Evolutionary conservation across 2,888 invertebrate genomes (phyloP).

Genomic region (Alsophila aescularia): DNA sequence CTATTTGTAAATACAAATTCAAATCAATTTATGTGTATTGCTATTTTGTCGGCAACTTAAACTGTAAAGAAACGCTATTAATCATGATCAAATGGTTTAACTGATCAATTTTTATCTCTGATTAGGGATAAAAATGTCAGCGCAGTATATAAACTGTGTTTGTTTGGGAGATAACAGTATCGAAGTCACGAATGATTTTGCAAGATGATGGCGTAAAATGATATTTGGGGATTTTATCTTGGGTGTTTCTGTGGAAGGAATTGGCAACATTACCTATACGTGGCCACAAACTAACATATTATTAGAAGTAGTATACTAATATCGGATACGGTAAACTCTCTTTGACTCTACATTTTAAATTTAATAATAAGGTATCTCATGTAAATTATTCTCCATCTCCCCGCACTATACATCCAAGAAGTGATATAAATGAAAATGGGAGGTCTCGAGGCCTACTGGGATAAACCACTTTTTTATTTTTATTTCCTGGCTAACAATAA

Average conservation of each 20-base stretch:
- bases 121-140: conserved; percentile 36
- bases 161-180: conserved; percentile 36
- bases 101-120: conserved; percentile 28
- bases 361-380: too few relatives aligned
- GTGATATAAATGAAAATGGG: too few relatives aligned
- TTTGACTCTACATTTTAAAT: too few relatives aligned
- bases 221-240: conserved; percentile 20
- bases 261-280: not conserved
- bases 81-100: conserved; percentile 14
- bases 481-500: too few relatives aligned
- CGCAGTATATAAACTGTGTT: conserved; percentile 19
- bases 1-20: too few relatives aligned
- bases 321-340: too few relatives aligned
- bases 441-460: too few relatives aligned
- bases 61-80: not conserved
- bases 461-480: too few relatives aligned
- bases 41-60: not conserved
- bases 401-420: too few relatives aligned
- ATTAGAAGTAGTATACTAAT: too few relatives aligned
- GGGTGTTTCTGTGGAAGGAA: not conserved
- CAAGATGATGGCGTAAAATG: conserved; percentile 17
- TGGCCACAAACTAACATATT: not conserved
- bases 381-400: too few relatives aligned
- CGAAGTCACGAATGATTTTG: conserved; percentile 29
- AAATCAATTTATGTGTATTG: not conserved